A percentile compares a stretch with the other conserved stretches of the same genome.
Conservation (phyloP, 2,113 vertebrate species). For the Malurus elegans region DNA sequence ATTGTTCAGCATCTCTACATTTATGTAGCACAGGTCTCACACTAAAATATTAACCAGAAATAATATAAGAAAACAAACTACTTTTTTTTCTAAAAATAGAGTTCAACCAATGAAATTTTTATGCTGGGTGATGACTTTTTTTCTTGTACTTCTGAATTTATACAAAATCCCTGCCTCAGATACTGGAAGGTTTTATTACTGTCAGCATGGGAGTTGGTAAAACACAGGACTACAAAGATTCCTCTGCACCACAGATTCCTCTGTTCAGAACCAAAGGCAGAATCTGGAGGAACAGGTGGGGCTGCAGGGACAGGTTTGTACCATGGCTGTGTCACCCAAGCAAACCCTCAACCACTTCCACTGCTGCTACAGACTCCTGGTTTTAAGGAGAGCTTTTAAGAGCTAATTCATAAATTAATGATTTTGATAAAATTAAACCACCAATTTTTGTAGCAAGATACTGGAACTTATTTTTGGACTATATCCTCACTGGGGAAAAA, state of each 20-base stretch:
- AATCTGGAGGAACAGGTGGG: neutral
- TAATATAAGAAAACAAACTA: neutral
- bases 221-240: neutral
- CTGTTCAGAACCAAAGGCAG: neutral
- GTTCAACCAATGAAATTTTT: neutral
- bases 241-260: neutral
- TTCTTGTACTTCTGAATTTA: neutral
- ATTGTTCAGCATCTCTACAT: neutral
- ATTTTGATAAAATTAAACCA: neutral
- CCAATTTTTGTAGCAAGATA: neutral
- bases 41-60: neutral
- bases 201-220: neutral
- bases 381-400: neutral
- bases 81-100: neutral
- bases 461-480: neutral
- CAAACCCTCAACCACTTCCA: neutral
- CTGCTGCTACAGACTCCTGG: neutral
- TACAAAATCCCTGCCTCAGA: neutral
- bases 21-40: neutral
- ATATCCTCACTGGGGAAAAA: neutral
- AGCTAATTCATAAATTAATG: neutral
- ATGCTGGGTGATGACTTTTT: neutral
- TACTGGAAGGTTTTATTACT: accelerated
- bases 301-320: neutral
- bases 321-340: accelerated